A percentile compares a stretch with the other conserved stretches of the same genome.
Evolutionary conservation across 2,888 invertebrate species (phyloP).

Genomic region (Xanthia togata): DNA sequence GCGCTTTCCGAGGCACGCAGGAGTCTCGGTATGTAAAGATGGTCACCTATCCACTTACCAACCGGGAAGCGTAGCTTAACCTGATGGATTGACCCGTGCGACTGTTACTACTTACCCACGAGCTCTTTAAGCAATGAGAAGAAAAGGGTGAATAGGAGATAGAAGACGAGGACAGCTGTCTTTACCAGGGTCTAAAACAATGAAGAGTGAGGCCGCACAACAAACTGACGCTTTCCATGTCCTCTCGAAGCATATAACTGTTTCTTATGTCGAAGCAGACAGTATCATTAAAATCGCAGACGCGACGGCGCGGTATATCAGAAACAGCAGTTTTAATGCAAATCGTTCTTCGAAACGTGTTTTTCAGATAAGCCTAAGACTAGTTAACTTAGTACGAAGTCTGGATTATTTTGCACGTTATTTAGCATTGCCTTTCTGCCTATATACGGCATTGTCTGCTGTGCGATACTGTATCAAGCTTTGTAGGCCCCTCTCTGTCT

Average conservation of each 20-base stretch:
- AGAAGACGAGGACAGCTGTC: neutral
- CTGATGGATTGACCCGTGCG: too few species aligned
- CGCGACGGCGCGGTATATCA: slow-evolving; percentile 11
- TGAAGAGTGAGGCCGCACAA: neutral
- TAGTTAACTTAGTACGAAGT: neutral
- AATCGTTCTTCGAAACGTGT: slow-evolving; percentile 2
- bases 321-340: slow-evolving; percentile 4
- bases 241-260: neutral
- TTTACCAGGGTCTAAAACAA: neutral
- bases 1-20: too few species aligned
- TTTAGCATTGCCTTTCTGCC: slow-evolving; percentile 33
- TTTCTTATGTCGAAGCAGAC: slow-evolving; percentile 24
- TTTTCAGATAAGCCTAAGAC: neutral
- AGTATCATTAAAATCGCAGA: slow-evolving; percentile 33
- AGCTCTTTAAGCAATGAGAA: too few species aligned
- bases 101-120: too few species aligned
- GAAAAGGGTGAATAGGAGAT: too few species aligned
- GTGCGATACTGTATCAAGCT: slow-evolving; percentile 72
- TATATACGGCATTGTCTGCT: slow-evolving; percentile 67
- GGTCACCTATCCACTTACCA: too few species aligned
- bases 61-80: too few species aligned
- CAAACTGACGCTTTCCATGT: neutral
- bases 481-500: slow-evolving; percentile 83
- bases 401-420: slow-evolving; percentile 32
- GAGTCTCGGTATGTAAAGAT: too few species aligned